Base-by-base conservation (phyloP, 2,797 vertebrate species). In the Coilia nasus region DNA sequence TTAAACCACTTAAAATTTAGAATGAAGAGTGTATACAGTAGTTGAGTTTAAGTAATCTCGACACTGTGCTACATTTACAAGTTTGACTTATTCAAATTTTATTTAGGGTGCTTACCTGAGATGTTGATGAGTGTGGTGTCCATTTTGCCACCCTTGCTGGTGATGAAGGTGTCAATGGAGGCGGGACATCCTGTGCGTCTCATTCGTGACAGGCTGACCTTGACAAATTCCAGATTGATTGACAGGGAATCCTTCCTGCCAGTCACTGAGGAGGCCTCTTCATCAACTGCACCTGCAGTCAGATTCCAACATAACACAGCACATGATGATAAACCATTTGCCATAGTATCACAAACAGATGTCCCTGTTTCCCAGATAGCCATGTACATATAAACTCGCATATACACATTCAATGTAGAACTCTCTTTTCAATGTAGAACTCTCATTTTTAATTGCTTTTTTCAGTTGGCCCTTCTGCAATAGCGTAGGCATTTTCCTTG, bases 81-180 rank as follows among this genome's bases (percentile, higher is more conserved):
- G 50, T 54, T 54, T 54, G 50, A 54, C 50, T 54, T 54, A 41
- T 41, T 41, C 5, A 41, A 41, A 21, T 82, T 28, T 6, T 56
- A 25, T 83, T 81, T 44, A 15, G 50, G 50, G 31, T 47, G 2
- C 17, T 81, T 95, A 99, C 98, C 98, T 91, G 98, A 99, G 93
- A 99, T 99, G 91, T 99, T 99, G 93, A 99, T 99, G 90, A 99
- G 93, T 0, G 98, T 99, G 83, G 98, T 99, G 84, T 99, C 98
- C 94, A 98, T 97, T 92, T 99, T 99, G 90, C 96, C 96, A 14
- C 97, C 85, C 94, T 99, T 99, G 89, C 91, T 93, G 0, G 93
- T 91, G 90, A 96, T 92, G 75, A 96, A 97, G 90, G 95, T 98
- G 91, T 99, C 98, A 62, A 97, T 97, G 90, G 98, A 98, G 11